phyloP scores from a whole-genome alignment of 2,797 vertebrate species.

The Rhabdophis nuchalis region DNA sequence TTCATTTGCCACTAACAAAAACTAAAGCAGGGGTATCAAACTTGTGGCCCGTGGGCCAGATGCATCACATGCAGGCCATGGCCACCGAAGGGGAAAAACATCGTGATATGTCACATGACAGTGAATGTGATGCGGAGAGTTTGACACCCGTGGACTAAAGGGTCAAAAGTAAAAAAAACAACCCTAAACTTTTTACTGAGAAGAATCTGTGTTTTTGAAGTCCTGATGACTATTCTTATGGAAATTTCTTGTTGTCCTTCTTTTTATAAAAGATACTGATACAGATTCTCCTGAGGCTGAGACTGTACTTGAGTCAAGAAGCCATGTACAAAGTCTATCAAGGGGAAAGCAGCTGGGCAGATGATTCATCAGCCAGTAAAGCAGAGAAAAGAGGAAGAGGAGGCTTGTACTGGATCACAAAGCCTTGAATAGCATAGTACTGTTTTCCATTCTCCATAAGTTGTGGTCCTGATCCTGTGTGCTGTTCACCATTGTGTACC shows the following conservation, averaged over 20 bases:
- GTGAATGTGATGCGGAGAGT: no score
- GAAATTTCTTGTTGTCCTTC: constrained; percentile 47
- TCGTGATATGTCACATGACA: no score
- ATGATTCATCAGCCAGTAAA: constrained; percentile 16
- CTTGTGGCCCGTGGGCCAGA: no score
- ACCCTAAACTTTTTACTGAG: not conserved
- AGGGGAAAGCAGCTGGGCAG: not conserved
- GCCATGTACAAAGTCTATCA: constrained; percentile 16
- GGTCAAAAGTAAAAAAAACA: not conserved
- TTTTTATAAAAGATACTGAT: constrained; percentile 46
- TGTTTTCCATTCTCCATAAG: not conserved
- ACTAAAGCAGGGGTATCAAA: no score
- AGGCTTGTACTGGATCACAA: not conserved
- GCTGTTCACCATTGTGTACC: not conserved
- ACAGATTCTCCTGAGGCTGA: not conserved
- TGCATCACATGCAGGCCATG: no score
- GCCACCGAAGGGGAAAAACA: no score
- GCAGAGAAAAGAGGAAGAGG: constrained; percentile 14
- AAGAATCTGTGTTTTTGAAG: constrained; percentile 15
- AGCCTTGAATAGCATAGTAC: not conserved
- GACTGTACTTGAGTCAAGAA: constrained; percentile 46
- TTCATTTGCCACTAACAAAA: not conserved
- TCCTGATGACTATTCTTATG: constrained; percentile 44
- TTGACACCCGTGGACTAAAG: not conserved
- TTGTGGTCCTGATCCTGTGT: not conserved